Percentiles rank a stretch among this genome's conserved stretches.
Evolutionary conservation across 1,140 invertebrate species (phyloP).

Genomic region (Telenomus remus): DNA sequence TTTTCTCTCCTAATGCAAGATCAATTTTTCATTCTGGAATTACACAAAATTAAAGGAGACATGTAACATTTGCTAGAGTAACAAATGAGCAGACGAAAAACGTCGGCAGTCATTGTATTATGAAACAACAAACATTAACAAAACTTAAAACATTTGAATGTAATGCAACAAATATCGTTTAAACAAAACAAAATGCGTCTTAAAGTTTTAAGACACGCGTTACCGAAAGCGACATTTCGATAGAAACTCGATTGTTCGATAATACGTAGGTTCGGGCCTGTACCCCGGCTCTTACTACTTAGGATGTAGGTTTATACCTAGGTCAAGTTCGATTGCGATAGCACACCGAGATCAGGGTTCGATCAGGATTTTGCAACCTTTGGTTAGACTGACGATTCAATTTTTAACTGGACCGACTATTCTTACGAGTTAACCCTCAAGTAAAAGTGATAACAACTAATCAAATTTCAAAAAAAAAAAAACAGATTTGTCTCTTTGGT

Average conservation of each 20-base stretch:
- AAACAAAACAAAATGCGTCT: slow-evolving; percentile 37
- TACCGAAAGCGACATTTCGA: slow-evolving; percentile 64
- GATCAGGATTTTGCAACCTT: slow-evolving; percentile 63
- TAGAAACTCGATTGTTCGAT: slow-evolving; percentile 69
- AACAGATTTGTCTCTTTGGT: no score
- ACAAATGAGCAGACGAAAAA: no score
- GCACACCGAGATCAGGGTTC: slow-evolving; percentile 66
- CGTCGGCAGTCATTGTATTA: background rate
- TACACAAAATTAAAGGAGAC: no score
- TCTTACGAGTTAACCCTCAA: no score
- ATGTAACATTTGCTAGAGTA: no score
- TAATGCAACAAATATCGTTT: no score
- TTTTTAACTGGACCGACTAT: no score
- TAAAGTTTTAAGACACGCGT: slow-evolving; percentile 43
- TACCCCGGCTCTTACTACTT: slow-evolving; percentile 64
- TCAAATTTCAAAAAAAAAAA: no score
- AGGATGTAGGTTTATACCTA: slow-evolving; percentile 68
- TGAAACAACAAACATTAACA: background rate
- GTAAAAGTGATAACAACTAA: no score
- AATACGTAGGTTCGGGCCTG: slow-evolving; percentile 65
- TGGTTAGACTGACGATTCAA: slow-evolving; percentile 3
- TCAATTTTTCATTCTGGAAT: no score
- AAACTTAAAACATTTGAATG: no score
- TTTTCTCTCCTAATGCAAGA: no score
- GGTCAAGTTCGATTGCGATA: slow-evolving; percentile 68